Evolutionary conservation across 1,140 invertebrate genomes (phyloP), one percentile per base, ranked within the genome.

Genomic region (Psix sp.): DNA sequence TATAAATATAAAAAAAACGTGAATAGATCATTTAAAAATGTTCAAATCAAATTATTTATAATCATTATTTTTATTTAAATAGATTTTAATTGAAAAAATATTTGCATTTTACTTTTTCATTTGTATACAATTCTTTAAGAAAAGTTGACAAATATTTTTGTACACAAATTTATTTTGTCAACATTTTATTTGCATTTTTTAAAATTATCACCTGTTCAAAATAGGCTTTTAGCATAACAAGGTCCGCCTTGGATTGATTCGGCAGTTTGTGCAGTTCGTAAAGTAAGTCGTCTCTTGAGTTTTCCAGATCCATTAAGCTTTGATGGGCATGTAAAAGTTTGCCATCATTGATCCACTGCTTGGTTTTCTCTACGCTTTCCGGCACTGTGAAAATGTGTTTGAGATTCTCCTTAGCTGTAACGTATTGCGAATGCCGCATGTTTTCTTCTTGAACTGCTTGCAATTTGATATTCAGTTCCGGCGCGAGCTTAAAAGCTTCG

Each of bases 301-400:
- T 96, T 87, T 99, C 98, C 62, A 99, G 89, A 85, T 99, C 97
- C 80, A 95, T 94, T 16, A 99, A 88, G 81, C 95, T 96, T 89
- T 98, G 93, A 88, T 99, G 97, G 7, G 98, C 96, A 85, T 96
- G 93, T 0, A 99, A 84, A 7, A 99, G 87, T 86, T 99, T 98
- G 42, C 97, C 96, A 75, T 99, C 97, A 70, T 93, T 93, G 60
- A 99, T 99, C 88, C 94, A 94, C 45, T 95, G 92, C 78, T 96
- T 94, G 0, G 97, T 98, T 87, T 96, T 97, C 51, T 95, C 93
- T 1, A 99, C 95, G 87, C 95, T 98, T 81, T 98, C 96, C 7
- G 96, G 96, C 0, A 99, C 96, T 36, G 96, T 98, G 77, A 99
- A 98, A 56, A 99, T 98, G 80, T 99, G 96, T 82, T 98, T 99